A percentile compares a stretch with the other conserved stretches of the same genome.
Evolutionary conservation across 2,113 vertebrate genomes (phyloP).

Genomic region (Madoqua kirkii): DNA sequence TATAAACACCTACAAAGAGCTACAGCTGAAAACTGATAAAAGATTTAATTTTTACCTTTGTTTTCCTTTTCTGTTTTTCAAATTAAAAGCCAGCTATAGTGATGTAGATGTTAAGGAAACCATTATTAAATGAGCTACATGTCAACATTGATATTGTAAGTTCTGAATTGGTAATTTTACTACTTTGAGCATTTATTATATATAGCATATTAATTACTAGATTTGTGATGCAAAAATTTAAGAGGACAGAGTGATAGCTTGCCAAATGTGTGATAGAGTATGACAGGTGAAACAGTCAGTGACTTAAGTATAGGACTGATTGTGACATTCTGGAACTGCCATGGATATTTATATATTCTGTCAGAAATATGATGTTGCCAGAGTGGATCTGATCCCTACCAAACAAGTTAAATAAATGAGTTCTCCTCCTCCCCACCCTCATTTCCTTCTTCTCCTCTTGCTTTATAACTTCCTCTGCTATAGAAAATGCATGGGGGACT

Average conservation of each 20-base stretch:
- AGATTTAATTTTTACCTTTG: background rate
- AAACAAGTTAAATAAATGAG: background rate
- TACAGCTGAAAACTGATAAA: background rate
- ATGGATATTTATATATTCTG: background rate
- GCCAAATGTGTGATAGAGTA: background rate
- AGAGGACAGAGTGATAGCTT: background rate
- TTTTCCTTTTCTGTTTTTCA: slow-evolving; percentile 2
- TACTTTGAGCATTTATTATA: background rate
- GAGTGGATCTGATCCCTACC: background rate
- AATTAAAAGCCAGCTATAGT: background rate
- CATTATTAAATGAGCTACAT: background rate
- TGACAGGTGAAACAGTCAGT: background rate
- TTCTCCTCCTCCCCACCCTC: background rate
- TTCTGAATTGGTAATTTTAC: background rate
- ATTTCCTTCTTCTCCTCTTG: background rate
- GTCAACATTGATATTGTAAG: background rate
- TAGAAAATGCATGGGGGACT: background rate
- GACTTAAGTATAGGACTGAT: background rate
- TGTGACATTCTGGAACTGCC: background rate
- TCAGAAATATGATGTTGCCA: background rate
- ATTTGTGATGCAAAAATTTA: background rate
- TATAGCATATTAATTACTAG: background rate
- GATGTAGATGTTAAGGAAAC: slow-evolving; percentile 20
- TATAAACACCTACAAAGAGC: background rate
- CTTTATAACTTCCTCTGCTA: background rate